Evolutionary conservation across 2,888 invertebrate genomes (phyloP).

Genomic region (Dione juno): DNA sequence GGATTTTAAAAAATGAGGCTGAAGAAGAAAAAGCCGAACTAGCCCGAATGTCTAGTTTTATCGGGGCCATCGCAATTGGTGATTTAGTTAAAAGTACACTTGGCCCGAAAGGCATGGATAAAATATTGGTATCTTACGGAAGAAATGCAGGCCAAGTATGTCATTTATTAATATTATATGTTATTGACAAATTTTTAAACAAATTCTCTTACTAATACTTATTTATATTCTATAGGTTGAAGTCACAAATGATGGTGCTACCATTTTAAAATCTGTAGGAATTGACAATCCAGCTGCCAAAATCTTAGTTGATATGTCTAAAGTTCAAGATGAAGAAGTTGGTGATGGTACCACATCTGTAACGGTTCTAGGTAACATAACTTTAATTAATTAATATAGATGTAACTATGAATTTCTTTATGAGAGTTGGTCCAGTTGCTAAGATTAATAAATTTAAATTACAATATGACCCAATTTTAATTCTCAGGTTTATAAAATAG

Average conservation of each 20-base stretch:
- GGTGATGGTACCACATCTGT: conserved; percentile 99
- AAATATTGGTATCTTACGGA: conserved; percentile 92
- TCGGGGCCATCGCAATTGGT: conserved; percentile 99
- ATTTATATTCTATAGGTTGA: conserved; percentile 85
- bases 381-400: neutral
- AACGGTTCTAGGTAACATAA: conserved; percentile 88
- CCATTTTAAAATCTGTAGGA: conserved; percentile 97
- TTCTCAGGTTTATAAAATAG: too few relatives aligned
- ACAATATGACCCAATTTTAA: neutral
- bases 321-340: conserved; percentile 99
- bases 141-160: conserved; percentile 87
- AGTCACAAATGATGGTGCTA: conserved; percentile 99
- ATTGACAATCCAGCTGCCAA: conserved; percentile 99
- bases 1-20: conserved; percentile 97
- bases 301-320: conserved; percentile 99
- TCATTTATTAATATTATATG: conserved; percentile 13
- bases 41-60: conserved; percentile 98
- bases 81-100: conserved; percentile 99
- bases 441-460: neutral
- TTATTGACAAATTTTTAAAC: neutral
- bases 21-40: conserved; percentile 99
- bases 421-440: neutral
- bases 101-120: conserved; percentile 99
- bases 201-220: neutral
- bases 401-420: neutral